Evolutionary conservation across 2,797 vertebrate genomes (phyloP).

Genomic region (Sebastes minor): DNA sequence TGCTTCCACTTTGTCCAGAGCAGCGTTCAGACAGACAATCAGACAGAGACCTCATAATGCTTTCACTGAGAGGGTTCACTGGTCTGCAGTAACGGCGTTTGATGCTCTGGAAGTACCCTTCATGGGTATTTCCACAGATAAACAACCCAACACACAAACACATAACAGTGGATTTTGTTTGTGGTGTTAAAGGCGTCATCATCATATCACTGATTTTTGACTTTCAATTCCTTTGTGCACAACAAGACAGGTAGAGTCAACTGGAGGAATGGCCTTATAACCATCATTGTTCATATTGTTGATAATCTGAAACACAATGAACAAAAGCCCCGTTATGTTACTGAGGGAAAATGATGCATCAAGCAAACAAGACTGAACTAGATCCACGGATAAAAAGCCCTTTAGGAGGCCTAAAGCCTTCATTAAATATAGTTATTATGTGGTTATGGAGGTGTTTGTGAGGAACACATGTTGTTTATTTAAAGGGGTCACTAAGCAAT

Average conservation of each 20-base stretch:
- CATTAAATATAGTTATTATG: neutral
- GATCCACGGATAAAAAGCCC: neutral
- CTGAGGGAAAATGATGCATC: neutral
- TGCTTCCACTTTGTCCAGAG: neutral
- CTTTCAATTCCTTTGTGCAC: neutral
- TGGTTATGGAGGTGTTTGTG: neutral
- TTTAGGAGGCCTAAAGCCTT: neutral
- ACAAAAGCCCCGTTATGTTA: slow-evolving; percentile 13
- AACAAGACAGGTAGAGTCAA: neutral
- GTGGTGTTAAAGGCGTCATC: slow-evolving; percentile 2
- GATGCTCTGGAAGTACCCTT: slow-evolving; percentile 40
- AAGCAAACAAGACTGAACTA: slow-evolving; percentile 17
- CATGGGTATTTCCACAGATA: slow-evolving; percentile 49
- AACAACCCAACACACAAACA: slow-evolving; percentile 18
- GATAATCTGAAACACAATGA: slow-evolving; percentile 33
- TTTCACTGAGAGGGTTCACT: neutral
- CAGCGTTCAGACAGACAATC: neutral
- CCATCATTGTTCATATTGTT: neutral
- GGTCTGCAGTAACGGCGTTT: neutral
- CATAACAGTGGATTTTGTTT: slow-evolving; percentile 4
- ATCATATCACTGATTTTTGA: slow-evolving; percentile 5
- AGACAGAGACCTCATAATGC: no score
- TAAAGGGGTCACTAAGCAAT: slow-evolving; percentile 24
- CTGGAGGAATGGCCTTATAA: neutral
- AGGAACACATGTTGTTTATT: slow-evolving; percentile 17